Evolutionary conservation across 2,888 invertebrate genomes (phyloP).

Genomic region (Cantharis rufa): DNA sequence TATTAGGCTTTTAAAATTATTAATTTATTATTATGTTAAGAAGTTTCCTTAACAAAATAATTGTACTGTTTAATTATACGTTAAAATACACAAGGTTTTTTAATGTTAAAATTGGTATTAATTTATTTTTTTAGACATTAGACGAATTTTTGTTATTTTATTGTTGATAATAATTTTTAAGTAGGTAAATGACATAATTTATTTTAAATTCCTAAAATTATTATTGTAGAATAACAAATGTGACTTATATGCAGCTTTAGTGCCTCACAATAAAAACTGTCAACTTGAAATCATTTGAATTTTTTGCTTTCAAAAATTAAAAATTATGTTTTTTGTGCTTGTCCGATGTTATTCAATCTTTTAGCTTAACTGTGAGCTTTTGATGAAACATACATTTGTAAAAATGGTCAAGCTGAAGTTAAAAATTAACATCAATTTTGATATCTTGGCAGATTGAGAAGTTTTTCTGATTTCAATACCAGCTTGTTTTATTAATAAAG

Average conservation of each 20-base stretch:
- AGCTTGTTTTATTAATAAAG: background rate
- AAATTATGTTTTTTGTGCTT: background rate
- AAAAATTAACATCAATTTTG: background rate
- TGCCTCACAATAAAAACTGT: constrained; percentile 8
- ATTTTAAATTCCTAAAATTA: background rate
- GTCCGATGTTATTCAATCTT: background rate
- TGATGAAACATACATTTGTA: background rate
- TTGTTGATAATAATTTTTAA: constrained; percentile 1
- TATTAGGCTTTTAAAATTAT: background rate
- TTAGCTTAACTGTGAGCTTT: background rate
- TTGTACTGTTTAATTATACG: background rate
- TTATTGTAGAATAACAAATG: background rate
- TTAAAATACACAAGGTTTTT: background rate
- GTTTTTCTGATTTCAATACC: background rate
- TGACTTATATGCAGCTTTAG: constrained; percentile 6
- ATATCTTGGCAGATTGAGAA: background rate
- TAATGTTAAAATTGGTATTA: background rate
- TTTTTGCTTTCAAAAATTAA: background rate
- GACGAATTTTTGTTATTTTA: background rate
- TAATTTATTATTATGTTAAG: background rate
- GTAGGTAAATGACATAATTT: background rate
- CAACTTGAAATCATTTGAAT: background rate
- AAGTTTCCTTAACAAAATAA: background rate
- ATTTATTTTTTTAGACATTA: background rate
- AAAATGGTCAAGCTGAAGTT: background rate